These are phyloP conservation scores for Panthera leo DNA, from an alignment of 2,113 vertebrate genomes.

Conservation along the genomic window DNA sequence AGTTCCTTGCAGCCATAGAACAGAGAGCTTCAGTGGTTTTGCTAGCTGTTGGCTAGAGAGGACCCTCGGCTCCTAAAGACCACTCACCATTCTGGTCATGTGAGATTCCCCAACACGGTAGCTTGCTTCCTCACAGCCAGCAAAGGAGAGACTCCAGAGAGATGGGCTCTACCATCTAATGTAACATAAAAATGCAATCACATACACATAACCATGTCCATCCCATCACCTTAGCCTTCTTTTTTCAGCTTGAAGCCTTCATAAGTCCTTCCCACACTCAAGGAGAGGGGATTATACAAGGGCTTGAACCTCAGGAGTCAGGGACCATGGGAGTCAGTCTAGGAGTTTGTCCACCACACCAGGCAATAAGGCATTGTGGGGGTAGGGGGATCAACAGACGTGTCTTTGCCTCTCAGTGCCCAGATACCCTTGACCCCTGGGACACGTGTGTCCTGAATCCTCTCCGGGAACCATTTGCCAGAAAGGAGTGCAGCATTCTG, in stretches of 20 bases:
- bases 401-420: slow-evolving; percentile 88
- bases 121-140: not conserved
- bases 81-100: not conserved
- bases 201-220: accelerated
- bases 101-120: not conserved
- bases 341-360: not conserved
- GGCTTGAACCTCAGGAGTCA: not conserved
- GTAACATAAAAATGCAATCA: not conserved
- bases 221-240: not conserved
- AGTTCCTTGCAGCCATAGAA: not conserved
- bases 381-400: not conserved
- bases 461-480: slow-evolving; percentile 94
- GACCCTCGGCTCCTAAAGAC: not conserved
- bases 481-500: slow-evolving; percentile 93
- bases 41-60: not conserved
- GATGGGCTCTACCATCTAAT: not conserved
- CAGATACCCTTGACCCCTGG: slow-evolving; percentile 92
- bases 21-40: not conserved
- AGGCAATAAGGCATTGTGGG: not conserved
- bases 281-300: not conserved
- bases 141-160: not conserved
- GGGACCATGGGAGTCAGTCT: not conserved
- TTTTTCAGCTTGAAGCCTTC: not conserved
- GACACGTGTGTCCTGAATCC: slow-evolving; percentile 94
- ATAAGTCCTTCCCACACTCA: not conserved